Base-by-base conservation (phyloP, 2,888 invertebrate genomes). In the Xestia ashworthii region DNA sequence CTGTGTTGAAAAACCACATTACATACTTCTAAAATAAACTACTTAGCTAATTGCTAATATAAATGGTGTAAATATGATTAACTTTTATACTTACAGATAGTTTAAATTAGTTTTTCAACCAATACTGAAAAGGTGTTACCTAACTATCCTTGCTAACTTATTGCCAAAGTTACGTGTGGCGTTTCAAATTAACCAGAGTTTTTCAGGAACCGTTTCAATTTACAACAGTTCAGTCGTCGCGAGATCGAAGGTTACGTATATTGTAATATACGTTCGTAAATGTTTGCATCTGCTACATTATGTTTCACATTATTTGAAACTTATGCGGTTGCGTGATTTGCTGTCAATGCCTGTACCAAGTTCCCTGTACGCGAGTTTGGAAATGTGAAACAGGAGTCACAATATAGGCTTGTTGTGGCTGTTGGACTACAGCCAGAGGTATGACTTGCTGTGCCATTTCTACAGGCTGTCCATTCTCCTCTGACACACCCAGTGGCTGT, bases 381-480 rank as follows among this genome's bases (percentile, higher is more conserved):
- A 98, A 96, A 93, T 97, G 97, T 44, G 97, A 97, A 48, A 98
- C 97, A 3, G 97, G 97, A 3, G 97, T 97, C 14, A 98, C 97
- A 80, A 97, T 96, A 91, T 97, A 98, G 0, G 97, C 97, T 87
- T 97, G 97, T 89, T 97, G 97, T 68, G 97, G 97, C 85, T 97
- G 97, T 81, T 97, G 97, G 1, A 97, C 97, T 46, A 97, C 97
- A 16, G 97, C 97, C 53, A 97, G 90, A 0, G 97, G 97, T 83
- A 97, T 97, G 11, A 97, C 97, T 91, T 97, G 97, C 87, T 97
- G 97, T 16, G 97, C 96, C 94, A 97, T 97, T 87, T 97, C 97
- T 72, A 97, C 97, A 5, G 95, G 97, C 90, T 97, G 97, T 0
- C 94, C 95, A 11, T 92, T 93, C 76, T 96, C 97, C 80, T 96